Conservation (phyloP, 2,113 vertebrate species). For the Apteryx mantelli region DNA sequence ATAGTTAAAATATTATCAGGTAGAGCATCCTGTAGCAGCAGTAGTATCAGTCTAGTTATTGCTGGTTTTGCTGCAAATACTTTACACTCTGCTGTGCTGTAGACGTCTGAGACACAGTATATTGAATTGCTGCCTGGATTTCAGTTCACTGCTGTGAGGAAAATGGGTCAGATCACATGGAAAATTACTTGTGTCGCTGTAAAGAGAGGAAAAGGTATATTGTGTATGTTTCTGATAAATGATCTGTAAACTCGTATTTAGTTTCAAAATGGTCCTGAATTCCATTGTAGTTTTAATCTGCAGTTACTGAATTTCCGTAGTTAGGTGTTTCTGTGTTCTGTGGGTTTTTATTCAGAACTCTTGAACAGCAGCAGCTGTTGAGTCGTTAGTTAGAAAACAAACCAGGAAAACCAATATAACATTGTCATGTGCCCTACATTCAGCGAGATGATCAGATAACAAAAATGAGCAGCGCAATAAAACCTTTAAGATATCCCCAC, state of each 20-base stretch:
- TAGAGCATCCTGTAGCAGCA: neutral
- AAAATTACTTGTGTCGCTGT: slow-evolving; percentile 15
- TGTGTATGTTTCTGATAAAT: slow-evolving; percentile 2
- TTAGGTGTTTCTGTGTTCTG: neutral
- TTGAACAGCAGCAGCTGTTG: slow-evolving; percentile 30
- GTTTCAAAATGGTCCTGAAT: neutral
- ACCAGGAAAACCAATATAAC: slow-evolving; percentile 61
- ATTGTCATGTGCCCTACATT: slow-evolving; percentile 64
- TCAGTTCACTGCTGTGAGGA: slow-evolving; percentile 6
- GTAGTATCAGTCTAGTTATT: neutral
- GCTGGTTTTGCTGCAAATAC: neutral
- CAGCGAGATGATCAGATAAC: slow-evolving; percentile 79
- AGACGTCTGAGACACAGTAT: neutral
- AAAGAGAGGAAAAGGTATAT: slow-evolving; percentile 1
- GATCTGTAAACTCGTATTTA: neutral
- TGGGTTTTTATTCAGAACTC: slow-evolving; percentile 17
- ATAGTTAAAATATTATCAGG: neutral
- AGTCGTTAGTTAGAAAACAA: slow-evolving; percentile 53
- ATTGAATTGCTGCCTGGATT: slow-evolving; percentile 13
- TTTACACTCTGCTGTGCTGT: neutral
- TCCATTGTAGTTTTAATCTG: neutral
- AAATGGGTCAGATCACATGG: slow-evolving; percentile 22
- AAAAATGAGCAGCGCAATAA: slow-evolving; percentile 36
- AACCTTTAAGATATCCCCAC: slow-evolving; percentile 60
- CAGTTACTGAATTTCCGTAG: neutral